Evolutionary conservation across 2,797 vertebrate genomes (phyloP).

Genomic region (Okamejei kenojei): DNA sequence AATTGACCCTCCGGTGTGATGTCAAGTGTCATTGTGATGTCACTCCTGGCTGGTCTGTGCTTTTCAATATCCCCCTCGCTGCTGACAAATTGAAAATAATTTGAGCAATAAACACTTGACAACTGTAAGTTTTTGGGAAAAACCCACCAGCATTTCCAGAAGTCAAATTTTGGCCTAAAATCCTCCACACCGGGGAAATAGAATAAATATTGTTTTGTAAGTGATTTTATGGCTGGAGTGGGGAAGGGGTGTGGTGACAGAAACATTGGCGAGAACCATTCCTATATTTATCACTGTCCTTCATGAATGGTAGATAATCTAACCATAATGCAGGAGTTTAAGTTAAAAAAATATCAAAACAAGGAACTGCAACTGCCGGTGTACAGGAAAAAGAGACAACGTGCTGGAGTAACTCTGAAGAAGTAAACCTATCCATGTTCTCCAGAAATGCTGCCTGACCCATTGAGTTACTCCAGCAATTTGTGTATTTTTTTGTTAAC

Average conservation of each 20-base stretch:
- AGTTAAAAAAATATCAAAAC: too few species aligned
- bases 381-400: too few species aligned
- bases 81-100: neutral
- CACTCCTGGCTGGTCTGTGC: neutral
- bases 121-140: neutral
- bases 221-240: neutral
- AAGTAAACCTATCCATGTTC: too few species aligned
- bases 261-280: neutral
- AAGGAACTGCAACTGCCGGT: too few species aligned
- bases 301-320: neutral
- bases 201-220: neutral
- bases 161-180: neutral
- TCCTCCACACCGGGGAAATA: neutral
- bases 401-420: too few species aligned
- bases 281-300: neutral
- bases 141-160: neutral
- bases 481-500: neutral
- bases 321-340: neutral
- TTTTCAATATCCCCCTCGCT: neutral
- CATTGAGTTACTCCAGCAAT: too few species aligned
- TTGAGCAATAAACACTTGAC: neutral
- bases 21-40: constrained; percentile 23
- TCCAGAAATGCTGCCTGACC: too few species aligned
- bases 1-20: neutral
- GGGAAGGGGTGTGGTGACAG: neutral